Evolutionary conservation across 2,797 vertebrate genomes (phyloP), one percentile per base, ranked within the genome.

Genomic region (Sphenopsis melanotis): DNA sequence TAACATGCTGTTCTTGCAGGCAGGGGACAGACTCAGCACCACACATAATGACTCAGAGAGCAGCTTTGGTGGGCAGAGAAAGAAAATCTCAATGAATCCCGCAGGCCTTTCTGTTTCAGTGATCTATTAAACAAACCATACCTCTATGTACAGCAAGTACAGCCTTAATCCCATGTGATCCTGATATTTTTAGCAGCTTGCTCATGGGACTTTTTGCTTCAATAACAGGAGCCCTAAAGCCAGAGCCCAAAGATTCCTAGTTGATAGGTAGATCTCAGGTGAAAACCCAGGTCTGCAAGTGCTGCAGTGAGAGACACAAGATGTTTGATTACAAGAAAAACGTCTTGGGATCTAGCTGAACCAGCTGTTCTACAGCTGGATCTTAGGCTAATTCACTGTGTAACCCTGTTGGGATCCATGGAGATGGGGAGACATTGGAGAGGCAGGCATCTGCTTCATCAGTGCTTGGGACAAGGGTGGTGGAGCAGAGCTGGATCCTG

Each of bases 101-200:
- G 12, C 65, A 91, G 77, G 88, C 46, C 44, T 83, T 92, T 92
- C 59, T 84, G 59, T 89, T 89, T 83, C 80, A 81, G 29, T 71
- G 65, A 57, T 87, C 57, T 92, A 76, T 88, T 93, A 90, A 90
- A 68, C 21, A 87, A 82, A 72, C 71, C 4, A 22, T 64, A 50
- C 50, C 27, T 85, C 61, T 26, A 5, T 83, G 81, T 87, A 79
- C 29, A 65, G 68, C 55, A 81, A 93, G 42, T 83, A 90, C 59
- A 84, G 56, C 47, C 37, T 91, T 85, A 74, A 66, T 93, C 75
- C 64, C 76, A 60, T 2, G 5, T 63, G 76, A 89, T 83, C 53
- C 56, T 56, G 49, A 8, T 89, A 92, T 94, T 96, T 93, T 93
- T 89, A 95, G 91, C 61, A 80, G 34, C 37, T 92, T 74, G 41